phyloP scores from a whole-genome alignment of 2,888 invertebrate genomes.

The Noctua comes region DNA sequence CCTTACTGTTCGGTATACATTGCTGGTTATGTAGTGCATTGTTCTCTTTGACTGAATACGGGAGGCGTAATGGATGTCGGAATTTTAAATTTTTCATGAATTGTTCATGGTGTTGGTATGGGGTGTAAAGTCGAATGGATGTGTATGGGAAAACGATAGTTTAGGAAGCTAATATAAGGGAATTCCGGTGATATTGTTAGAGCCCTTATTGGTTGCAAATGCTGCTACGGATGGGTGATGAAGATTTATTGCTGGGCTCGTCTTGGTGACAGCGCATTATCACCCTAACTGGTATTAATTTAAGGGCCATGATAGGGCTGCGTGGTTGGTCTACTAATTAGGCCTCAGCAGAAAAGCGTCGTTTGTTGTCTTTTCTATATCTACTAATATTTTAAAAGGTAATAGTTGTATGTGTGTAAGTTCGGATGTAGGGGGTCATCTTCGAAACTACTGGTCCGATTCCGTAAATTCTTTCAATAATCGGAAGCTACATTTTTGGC shows the following conservation, averaged over 20 bases:
- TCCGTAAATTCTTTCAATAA: background rate
- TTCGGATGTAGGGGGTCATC: background rate
- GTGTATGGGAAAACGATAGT: slow-evolving; percentile 78
- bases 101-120: slow-evolving; percentile 58
- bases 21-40: slow-evolving; percentile 62
- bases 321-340: slow-evolving; percentile 13
- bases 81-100: slow-evolving; percentile 57
- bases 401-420: background rate
- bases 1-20: slow-evolving; percentile 69
- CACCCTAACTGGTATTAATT: slow-evolving; percentile 48
- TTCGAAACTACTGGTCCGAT: background rate
- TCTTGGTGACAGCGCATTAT: slow-evolving; percentile 33
- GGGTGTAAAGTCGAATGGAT: slow-evolving; percentile 66
- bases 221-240: slow-evolving; percentile 33
- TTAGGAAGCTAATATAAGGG: slow-evolving; percentile 80
- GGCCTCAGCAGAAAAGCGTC: background rate
- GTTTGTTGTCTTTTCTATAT: background rate
- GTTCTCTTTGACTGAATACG: slow-evolving; percentile 49
- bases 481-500: background rate
- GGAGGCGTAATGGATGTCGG: slow-evolving; percentile 64
- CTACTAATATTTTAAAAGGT: background rate
- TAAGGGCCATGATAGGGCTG: background rate
- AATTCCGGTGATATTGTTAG: slow-evolving; percentile 77
- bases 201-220: slow-evolving; percentile 76
- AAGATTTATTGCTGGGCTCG: slow-evolving; percentile 45